A percentile compares a stretch with the other conserved stretches of the same genome.
These are phyloP conservation scores for Bruchidius siliquastri DNA, from an alignment of 2,888 invertebrate genomes.

Conservation along the genomic window DNA sequence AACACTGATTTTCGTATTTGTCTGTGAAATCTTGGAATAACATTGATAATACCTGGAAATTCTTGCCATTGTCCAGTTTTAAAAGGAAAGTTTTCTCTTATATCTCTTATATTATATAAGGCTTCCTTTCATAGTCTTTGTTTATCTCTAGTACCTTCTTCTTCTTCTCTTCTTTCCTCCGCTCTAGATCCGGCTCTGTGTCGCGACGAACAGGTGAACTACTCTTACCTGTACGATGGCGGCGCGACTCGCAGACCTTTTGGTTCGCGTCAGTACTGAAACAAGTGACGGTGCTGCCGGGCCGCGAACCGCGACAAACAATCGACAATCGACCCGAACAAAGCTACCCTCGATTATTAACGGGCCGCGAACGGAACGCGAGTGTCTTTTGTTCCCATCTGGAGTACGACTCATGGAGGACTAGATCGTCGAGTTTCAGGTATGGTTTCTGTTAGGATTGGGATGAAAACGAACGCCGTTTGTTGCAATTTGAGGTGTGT, in stretches of 20 bases:
- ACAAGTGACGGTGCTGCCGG: neutral
- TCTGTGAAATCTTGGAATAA: too few species aligned
- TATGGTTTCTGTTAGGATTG: neutral
- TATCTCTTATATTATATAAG: too few species aligned
- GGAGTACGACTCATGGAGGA: neutral
- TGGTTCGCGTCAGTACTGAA: slow-evolving; percentile 5
- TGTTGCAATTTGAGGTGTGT: neutral
- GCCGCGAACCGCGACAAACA: neutral
- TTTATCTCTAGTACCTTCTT: too few species aligned
- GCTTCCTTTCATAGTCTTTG: too few species aligned
- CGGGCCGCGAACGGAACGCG: neutral
- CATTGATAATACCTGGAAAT: too few species aligned
- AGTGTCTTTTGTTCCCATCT: neutral
- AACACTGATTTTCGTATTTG: too few species aligned
- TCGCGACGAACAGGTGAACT: slow-evolving; percentile 14
- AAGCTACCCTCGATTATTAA: neutral
- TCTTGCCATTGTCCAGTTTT: too few species aligned
- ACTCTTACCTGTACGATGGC: slow-evolving; percentile 13
- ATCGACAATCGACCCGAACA: neutral
- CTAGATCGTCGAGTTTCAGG: neutral
- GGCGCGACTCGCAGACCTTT: slow-evolving; percentile 5
- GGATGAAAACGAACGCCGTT: neutral
- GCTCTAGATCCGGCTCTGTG: neutral
- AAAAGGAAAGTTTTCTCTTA: too few species aligned
- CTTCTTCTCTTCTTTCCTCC: too few species aligned